phyloP scores from a whole-genome alignment of 2,113 vertebrate species.

The Leptobrachium leishanense region DNA sequence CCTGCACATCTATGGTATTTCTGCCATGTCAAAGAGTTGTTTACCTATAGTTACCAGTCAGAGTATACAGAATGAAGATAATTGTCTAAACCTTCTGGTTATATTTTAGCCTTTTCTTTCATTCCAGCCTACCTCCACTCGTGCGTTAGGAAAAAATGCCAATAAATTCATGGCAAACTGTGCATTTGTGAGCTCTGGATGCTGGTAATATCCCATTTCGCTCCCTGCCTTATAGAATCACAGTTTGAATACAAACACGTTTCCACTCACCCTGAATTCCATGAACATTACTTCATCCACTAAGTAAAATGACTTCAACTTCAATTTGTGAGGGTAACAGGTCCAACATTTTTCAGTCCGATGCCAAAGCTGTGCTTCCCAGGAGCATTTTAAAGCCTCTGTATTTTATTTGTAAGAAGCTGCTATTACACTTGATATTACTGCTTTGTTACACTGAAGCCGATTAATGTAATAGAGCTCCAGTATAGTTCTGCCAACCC shows the following conservation, averaged over 20 bases:
- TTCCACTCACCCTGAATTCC: neutral
- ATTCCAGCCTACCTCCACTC: too few species aligned
- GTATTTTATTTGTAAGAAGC: slow-evolving; percentile 1
- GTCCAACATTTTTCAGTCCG: neutral
- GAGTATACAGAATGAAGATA: too few species aligned
- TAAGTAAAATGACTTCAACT: neutral
- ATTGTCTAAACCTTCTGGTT: too few species aligned
- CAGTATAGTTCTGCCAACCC: neutral
- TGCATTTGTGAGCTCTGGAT: neutral
- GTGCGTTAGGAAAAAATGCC: too few species aligned
- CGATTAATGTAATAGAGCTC: neutral
- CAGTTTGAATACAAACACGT: neutral
- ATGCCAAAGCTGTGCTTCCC: neutral
- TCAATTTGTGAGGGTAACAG: neutral
- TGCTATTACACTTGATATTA: neutral
- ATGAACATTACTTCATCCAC: neutral
- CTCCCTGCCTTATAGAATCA: too few species aligned
- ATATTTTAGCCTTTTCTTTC: too few species aligned
- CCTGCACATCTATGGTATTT: too few species aligned
- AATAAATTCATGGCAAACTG: neutral
- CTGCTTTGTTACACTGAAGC: neutral
- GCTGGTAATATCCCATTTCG: neutral
- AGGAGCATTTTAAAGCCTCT: neutral
- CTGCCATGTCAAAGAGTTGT: too few species aligned
- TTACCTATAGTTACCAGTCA: too few species aligned